Evolutionary conservation across 1,140 invertebrate genomes (phyloP).

Genomic region (Leptinotarsa texana): DNA sequence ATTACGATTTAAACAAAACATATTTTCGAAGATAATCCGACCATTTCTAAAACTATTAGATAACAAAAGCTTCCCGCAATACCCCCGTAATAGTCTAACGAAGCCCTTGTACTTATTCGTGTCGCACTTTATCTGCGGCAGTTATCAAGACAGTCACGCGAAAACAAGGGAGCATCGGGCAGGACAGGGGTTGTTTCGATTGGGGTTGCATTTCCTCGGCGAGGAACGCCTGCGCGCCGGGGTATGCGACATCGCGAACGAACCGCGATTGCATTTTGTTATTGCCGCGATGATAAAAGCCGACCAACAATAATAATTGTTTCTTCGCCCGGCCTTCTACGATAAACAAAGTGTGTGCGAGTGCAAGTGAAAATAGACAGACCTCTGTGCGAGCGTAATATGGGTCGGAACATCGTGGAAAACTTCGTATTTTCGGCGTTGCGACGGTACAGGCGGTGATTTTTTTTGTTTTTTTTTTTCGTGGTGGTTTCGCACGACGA

Average conservation of each 20-base stretch:
- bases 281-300: constrained; percentile 12
- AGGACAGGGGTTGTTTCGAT: constrained; percentile 8
- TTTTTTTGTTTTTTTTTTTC: neutral
- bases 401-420: constrained; percentile 13
- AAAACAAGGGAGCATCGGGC: neutral
- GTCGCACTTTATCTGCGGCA: neutral
- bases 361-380: constrained; percentile 13
- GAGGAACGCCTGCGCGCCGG: neutral
- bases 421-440: neutral
- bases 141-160: constrained; percentile 7
- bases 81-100: neutral
- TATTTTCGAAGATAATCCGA: constrained; percentile 3
- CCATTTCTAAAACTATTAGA: neutral
- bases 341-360: constrained; percentile 9
- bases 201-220: neutral
- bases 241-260: constrained; percentile 10
- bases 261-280: constrained; percentile 2
- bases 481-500: constrained; percentile 5
- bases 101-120: neutral
- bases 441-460: constrained; percentile 3
- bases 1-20: neutral
- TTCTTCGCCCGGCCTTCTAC: constrained; percentile 8
- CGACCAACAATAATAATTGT: constrained; percentile 12
- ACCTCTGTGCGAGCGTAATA: neutral
- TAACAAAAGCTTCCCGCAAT: neutral